These are phyloP conservation scores for Apodemus speciosus DNA, from an alignment of 2,113 vertebrate genomes.

Conservation along the genomic window DNA sequence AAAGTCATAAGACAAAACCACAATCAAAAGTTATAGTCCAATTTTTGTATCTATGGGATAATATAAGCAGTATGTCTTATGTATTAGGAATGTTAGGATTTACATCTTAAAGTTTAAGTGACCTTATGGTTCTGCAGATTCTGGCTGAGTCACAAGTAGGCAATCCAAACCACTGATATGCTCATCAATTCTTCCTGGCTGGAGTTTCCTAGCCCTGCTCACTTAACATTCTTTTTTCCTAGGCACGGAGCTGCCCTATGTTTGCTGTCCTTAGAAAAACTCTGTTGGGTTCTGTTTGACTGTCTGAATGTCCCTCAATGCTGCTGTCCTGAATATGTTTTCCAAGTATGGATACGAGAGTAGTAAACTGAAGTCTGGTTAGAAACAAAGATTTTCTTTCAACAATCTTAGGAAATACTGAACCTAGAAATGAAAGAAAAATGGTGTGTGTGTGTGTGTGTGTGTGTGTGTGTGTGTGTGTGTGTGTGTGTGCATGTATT, in stretches of 20 bases:
- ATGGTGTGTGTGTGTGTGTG: background rate
- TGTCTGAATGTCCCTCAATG: background rate
- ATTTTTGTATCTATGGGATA: background rate
- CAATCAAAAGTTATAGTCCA: background rate
- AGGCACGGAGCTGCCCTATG: background rate
- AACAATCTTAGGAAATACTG: background rate
- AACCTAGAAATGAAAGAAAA: background rate
- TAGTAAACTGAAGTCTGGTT: background rate
- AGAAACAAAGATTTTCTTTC: background rate
- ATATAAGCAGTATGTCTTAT: background rate
- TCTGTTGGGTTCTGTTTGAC: background rate
- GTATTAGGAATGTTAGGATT: background rate
- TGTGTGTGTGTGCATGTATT: background rate
- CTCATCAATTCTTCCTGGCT: background rate
- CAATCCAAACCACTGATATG: background rate
- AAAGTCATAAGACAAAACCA: constrained; percentile 30
- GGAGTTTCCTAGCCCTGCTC: background rate
- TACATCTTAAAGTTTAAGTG: constrained; percentile 32
- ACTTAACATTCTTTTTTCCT: background rate
- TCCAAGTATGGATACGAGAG: background rate
- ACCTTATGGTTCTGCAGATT: background rate
- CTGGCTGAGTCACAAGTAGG: background rate
- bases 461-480: background rate
- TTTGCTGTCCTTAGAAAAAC: background rate
- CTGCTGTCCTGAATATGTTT: background rate